phyloP scores from a whole-genome alignment of 2,888 invertebrate species.

The Buathra laborator region DNA sequence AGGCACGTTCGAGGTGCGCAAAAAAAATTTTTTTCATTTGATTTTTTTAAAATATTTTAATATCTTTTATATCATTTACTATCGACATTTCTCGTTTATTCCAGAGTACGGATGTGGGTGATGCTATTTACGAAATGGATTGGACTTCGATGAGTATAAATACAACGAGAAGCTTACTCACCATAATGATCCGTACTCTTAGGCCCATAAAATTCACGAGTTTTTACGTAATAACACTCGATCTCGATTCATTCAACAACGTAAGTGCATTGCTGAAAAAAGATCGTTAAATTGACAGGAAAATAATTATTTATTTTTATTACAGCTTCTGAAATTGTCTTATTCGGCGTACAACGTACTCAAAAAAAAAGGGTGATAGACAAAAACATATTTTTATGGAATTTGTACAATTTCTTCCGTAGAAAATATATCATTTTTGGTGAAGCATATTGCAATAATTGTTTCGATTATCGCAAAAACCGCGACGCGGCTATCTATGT shows the following conservation, averaged over 20 bases:
- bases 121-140: not conserved
- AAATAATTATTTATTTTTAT: not conserved
- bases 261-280: not conserved
- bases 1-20: constrained; percentile 49
- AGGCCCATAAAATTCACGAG: constrained; percentile 75
- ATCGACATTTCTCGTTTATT: not conserved
- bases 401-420: no score
- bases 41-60: no score
- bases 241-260: not conserved
- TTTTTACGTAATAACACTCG: constrained; percentile 70
- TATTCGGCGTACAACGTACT: constrained; percentile 71
- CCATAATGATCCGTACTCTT: constrained; percentile 60
- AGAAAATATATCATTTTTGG: no score
- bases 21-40: not conserved
- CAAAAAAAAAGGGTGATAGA: constrained; percentile 37
- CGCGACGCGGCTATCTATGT: not conserved
- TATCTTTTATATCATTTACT: no score
- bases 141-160: not conserved
- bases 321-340: constrained; percentile 71
- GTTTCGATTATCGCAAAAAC: no score
- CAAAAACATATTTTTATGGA: no score
- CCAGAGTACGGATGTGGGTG: not conserved
- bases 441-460: no score
- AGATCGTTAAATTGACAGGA: not conserved
- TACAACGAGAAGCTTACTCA: not conserved